Evolutionary conservation across 64 coral and sea anemone genomes (phyloP), one percentile per base, ranked within the genome.

Genomic region (Acropora tenuis): DNA sequence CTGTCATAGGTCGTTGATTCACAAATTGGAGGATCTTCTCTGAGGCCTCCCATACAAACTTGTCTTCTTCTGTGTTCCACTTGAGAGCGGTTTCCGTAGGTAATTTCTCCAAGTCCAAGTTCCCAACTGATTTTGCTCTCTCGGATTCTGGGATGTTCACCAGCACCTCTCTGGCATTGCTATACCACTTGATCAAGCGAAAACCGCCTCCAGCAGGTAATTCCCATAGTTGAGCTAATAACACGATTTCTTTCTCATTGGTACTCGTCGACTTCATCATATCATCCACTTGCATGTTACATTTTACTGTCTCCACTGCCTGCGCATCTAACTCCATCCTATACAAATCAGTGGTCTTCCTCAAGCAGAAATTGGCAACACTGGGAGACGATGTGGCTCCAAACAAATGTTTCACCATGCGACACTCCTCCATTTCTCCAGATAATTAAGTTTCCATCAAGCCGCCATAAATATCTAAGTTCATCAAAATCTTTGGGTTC

Each of bases 11-110:
- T 76, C 75, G 84, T 74, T 94, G 47, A 16, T 66, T 84, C 18
- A 53, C 42, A n/a, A 11, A 2, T 9, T 41, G 6, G 19, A 87
- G 9, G 4, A 58, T 83, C 18, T 86, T 66, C 43, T 84, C 87
- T 17, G 49, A 50, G 1, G 83, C 77, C 43, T 88, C 78, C 92
- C 86, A 94, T 12, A 94, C 92, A 77, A 94, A 94, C n/a, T 82
- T 61, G 18, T 94, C 88, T 3, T 53, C 55, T 52, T 90, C 87
- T 0, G 16, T 55, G 46, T 90, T 87, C 93, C 88, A 94, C 57
- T 86, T 86, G 52, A 94, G 74, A 0, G 93, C 66, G 47, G 58
- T 86, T 30, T 89, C 58, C 1, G 88, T 80, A 0, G 88, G 88
- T 11, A 94, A 53, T 11, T 46, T 0, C 2, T 94, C 93, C 0